Evolutionary conservation across 1,140 invertebrate genomes (phyloP).

Genomic region (Zaprionus nigranus): DNA sequence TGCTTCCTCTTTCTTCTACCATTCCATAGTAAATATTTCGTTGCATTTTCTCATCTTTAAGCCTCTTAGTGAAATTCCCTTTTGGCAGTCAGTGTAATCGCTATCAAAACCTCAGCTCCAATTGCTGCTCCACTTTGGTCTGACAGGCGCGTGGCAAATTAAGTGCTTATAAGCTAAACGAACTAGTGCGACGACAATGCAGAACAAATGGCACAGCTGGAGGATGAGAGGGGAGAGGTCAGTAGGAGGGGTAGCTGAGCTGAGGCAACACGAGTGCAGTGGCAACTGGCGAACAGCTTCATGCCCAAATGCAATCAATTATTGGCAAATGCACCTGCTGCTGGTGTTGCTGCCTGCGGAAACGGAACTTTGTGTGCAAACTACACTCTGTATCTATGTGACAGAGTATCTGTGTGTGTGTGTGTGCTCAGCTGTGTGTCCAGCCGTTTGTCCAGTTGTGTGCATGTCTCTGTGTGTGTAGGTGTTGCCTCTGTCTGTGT

Average conservation of each 20-base stretch:
- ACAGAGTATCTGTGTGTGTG: neutral
- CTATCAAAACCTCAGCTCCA: constrained; percentile 12
- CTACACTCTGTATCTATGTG: constrained; percentile 21
- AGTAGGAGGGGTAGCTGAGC: neutral
- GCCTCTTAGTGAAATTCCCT: constrained; percentile 10
- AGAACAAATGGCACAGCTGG: constrained; percentile 58
- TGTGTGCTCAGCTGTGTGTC: constrained; percentile 14
- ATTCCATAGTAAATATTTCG: too few relatives aligned
- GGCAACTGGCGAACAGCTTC: constrained; percentile 66
- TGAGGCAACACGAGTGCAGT: neutral
- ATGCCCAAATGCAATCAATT: constrained; percentile 80
- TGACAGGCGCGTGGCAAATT: constrained; percentile 34
- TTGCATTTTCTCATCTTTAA: constrained; percentile 36
- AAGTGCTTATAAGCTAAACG: constrained; percentile 36
- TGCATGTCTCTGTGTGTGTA: neutral
- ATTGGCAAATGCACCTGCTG: constrained; percentile 75
- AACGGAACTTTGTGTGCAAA: constrained; percentile 61
- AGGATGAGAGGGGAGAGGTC: neutral
- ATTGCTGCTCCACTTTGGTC: constrained; percentile 7
- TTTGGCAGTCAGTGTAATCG: constrained; percentile 10
- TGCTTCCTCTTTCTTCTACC: too few relatives aligned
- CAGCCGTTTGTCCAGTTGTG: neutral
- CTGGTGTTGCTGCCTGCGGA: constrained; percentile 47
- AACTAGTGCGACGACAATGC: constrained; percentile 32
- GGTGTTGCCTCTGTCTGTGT: constrained; percentile 2